Percentiles rank a stretch among this genome's conserved stretches.
These are phyloP conservation scores for Nothobranchius furzeri DNA, from an alignment of 2,113 vertebrate genomes.

Conservation along the genomic window DNA sequence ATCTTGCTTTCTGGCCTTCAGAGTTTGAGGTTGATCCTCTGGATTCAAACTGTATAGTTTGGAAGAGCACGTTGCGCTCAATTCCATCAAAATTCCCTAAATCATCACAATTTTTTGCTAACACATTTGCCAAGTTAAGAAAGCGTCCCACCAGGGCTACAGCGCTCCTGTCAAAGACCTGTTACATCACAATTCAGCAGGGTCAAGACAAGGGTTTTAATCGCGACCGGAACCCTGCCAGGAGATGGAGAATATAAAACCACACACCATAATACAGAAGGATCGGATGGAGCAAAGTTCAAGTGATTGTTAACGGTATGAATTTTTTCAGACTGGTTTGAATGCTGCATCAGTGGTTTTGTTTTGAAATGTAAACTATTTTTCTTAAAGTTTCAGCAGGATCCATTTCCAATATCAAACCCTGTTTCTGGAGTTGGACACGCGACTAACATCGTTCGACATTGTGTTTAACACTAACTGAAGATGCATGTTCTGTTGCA, in stretches of 20 bases:
- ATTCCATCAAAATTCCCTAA: background rate
- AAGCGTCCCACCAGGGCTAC: conserved; percentile 8
- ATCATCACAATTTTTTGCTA: background rate
- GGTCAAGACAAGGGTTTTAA: background rate
- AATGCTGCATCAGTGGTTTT: background rate
- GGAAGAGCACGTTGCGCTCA: conserved; percentile 13
- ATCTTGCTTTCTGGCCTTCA: background rate
- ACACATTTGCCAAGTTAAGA: conserved; percentile 17
- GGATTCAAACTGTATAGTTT: background rate
- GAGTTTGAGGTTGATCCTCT: background rate
- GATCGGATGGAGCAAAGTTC: background rate
- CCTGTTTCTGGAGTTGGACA: background rate
- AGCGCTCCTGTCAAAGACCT: conserved; percentile 13
- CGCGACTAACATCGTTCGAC: background rate
- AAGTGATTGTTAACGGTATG: background rate
- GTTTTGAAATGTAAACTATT: background rate
- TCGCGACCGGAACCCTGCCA: conserved; percentile 6
- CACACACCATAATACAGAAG: background rate
- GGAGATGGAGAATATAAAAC: background rate
- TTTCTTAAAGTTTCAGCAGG: background rate
- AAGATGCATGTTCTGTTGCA: background rate
- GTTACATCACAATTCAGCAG: conserved; percentile 5
- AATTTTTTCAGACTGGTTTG: background rate
- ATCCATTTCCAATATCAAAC: conserved; percentile 7
- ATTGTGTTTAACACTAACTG: background rate